phyloP scores from a whole-genome alignment of 2,113 vertebrate genomes.

The Nothoprocta perdicaria region DNA sequence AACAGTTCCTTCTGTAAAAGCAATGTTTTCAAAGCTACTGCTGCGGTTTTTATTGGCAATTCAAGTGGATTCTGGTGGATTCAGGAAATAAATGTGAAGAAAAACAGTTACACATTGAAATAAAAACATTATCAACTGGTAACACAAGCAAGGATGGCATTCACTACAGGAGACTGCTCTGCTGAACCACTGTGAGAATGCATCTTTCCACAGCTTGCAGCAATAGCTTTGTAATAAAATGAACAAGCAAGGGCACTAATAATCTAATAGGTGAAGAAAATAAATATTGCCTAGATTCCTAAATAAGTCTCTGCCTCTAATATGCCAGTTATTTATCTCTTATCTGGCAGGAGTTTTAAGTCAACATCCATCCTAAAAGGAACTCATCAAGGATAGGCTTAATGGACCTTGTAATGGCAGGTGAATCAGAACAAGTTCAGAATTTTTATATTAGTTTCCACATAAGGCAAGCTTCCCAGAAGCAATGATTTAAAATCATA shows the following conservation, averaged over 20 bases:
- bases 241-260: neutral
- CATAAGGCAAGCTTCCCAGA: too few species aligned
- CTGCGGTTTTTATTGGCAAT: neutral
- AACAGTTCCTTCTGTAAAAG: neutral
- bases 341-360: conserved; percentile 6
- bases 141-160: neutral
- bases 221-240: neutral
- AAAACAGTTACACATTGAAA: neutral
- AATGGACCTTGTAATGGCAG: neutral
- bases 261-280: neutral
- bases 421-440: conserved; percentile 22
- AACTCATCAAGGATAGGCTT: neutral
- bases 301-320: conserved; percentile 6
- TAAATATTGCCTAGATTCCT: neutral
- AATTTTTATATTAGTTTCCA: neutral
- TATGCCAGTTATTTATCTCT: neutral
- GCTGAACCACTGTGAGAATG: neutral
- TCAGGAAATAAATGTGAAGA: neutral
- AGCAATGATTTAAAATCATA: too few species aligned
- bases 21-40: fast-evolving
- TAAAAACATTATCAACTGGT: neutral
- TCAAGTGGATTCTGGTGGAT: neutral
- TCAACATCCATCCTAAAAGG: neutral
- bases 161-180: neutral
- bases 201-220: neutral